Conservation (phyloP, 2,113 vertebrate species). For the Arvicanthis niloticus region DNA sequence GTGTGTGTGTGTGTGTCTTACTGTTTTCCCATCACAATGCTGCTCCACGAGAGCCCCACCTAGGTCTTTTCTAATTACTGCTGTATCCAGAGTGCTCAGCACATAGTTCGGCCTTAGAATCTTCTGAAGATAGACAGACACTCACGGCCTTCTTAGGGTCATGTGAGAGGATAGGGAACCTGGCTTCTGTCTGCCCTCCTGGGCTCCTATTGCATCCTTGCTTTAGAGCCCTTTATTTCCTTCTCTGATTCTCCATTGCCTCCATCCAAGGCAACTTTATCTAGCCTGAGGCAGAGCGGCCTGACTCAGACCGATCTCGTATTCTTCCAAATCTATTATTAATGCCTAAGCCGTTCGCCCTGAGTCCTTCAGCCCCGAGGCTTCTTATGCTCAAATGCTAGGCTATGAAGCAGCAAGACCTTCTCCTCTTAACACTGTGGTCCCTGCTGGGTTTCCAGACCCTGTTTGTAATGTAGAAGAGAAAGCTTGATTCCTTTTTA, state of each 20-base stretch:
- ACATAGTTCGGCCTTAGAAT: fast-evolving
- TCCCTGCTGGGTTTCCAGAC: slow-evolving; percentile 66
- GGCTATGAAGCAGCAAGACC: slow-evolving; percentile 65
- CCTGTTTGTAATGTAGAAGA: slow-evolving; percentile 49
- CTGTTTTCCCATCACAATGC: background rate
- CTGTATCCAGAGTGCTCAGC: background rate
- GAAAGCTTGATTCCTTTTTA: slow-evolving; percentile 61
- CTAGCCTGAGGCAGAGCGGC: slow-evolving; percentile 75
- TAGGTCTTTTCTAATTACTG: background rate
- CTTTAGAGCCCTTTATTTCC: background rate
- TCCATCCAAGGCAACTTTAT: slow-evolving; percentile 60
- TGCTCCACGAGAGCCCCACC: background rate
- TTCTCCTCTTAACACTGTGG: background rate
- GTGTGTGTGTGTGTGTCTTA: too few relatives aligned
- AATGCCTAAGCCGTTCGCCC: slow-evolving; percentile 71
- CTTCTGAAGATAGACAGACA: background rate
- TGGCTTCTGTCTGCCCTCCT: background rate
- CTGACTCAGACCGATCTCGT: slow-evolving; percentile 69
- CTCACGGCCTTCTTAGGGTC: too few relatives aligned
- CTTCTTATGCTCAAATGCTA: slow-evolving; percentile 67
- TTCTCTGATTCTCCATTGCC: background rate
- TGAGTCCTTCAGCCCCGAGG: slow-evolving; percentile 69
- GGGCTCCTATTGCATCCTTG: background rate
- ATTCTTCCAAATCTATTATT: slow-evolving; percentile 84
- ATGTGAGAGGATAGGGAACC: fast-evolving